Evolutionary conservation across 2,113 vertebrate genomes (phyloP).

Genomic region (Mastomys coucha): DNA sequence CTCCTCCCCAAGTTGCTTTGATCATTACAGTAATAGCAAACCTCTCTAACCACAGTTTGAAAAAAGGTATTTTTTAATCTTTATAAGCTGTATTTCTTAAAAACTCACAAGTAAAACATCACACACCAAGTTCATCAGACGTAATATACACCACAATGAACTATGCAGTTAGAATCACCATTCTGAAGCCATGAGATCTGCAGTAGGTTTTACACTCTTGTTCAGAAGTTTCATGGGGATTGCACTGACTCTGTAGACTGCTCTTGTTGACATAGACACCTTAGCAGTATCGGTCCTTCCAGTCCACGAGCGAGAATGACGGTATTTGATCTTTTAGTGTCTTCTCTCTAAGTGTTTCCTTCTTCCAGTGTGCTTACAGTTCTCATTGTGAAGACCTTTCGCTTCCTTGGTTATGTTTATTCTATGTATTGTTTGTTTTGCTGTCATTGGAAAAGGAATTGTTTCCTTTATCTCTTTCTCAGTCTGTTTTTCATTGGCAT

Average conservation of each 20-base stretch:
- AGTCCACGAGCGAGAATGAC: background rate
- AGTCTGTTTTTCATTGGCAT: background rate
- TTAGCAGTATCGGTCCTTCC: background rate
- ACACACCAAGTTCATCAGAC: background rate
- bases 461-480: background rate
- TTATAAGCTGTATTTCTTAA: background rate
- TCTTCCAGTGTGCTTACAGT: background rate
- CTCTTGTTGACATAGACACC: background rate
- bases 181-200: background rate
- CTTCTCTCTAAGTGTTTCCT: background rate
- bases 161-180: background rate
- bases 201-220: background rate
- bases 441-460: background rate
- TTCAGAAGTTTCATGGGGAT: background rate
- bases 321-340: background rate
- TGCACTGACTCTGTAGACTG: background rate
- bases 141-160: background rate
- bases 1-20: background rate
- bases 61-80: background rate
- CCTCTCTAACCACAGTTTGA: background rate
- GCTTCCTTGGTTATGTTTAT: background rate
- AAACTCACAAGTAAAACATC: background rate
- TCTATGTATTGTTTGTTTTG: background rate
- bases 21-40: background rate
- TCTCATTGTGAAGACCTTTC: background rate